These are phyloP conservation scores for Vireo altiloquus DNA, from an alignment of 2,113 vertebrate species.

Conservation along the genomic window DNA sequence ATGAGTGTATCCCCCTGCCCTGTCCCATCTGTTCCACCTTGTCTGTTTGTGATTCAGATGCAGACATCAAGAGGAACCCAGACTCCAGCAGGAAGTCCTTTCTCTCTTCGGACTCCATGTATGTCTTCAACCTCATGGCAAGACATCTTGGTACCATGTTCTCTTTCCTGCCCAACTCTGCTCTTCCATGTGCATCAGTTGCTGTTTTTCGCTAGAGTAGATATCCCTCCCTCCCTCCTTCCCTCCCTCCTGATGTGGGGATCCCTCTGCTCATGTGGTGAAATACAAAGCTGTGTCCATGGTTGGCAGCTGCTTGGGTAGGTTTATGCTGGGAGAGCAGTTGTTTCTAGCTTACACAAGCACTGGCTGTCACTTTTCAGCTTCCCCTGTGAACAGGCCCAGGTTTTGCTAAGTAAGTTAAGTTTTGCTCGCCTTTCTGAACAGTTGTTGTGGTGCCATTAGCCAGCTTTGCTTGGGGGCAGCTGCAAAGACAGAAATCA, in stretches of 20 bases:
- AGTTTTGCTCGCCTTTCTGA: background rate
- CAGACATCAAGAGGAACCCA: conserved; percentile 83
- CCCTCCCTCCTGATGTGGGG: background rate
- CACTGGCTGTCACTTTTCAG: background rate
- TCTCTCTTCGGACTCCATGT: conserved; percentile 85
- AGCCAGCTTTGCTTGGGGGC: background rate
- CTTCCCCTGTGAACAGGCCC: background rate
- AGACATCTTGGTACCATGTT: background rate
- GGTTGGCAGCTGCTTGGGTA: background rate
- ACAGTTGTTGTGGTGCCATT: background rate
- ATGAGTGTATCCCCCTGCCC: background rate
- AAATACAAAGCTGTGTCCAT: background rate
- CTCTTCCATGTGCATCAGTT: background rate
- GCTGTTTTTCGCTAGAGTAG: background rate
- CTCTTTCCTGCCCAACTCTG: background rate
- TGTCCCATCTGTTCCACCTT: background rate
- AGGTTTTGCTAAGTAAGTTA: background rate
- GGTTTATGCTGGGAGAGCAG: background rate
- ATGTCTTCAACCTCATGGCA: background rate
- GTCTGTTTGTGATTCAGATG: conserved; percentile 78
- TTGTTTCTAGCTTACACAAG: background rate
- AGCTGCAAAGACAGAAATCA: background rate
- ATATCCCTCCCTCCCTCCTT: background rate
- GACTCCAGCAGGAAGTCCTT: conserved; percentile 77
- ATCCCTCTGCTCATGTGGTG: background rate